Base-by-base conservation (phyloP, 23 tunicate species). In the Clavelina lepadiformis region DNA sequence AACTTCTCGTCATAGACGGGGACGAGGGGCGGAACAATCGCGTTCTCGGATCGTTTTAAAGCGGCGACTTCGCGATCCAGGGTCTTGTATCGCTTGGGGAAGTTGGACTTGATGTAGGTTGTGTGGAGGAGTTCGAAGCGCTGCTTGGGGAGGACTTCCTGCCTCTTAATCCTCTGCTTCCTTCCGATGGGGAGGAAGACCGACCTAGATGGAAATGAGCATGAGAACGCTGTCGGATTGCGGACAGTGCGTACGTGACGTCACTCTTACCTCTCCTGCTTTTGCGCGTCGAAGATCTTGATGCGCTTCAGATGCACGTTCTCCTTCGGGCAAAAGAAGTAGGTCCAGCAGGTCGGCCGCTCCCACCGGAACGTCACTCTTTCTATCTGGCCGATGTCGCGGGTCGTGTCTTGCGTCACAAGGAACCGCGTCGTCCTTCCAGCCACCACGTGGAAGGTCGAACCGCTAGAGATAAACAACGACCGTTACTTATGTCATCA, bases 311-410 rank as follows among this genome's bases (percentile, higher is more conserved):
- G 52, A 1, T 46, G 53, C 0, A 86, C 68, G 38, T 78, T 72
- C 32, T 86, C 84, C 2, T 37, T 56, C 38, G 79, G 54, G 38
- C 85, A 78, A 21, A 78, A 72, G 34, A 86, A 86, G 50, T 46
- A 72, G 35, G 68, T 71, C 69, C 76, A 70, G 46, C 78, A 80
- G 30, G 77, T 31, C 1, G 77, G 86, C 38, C 76, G 54, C 31
- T 80, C 72, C 96, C 96, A 87, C 6, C 86, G 82, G 69, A 87
- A 79, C 11, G 78, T 61, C 27, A 87, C 71, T 4, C 87, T 51
- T 11, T 78, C 60, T 3, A 87, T 59, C 11, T 65, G 37, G 52
- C 96, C 96, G 45, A 87, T 74, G 49, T 87, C 96, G 5, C 80
- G 38, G 18, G 29, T 29, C 0, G 75, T 79, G 35, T 76, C 76